phyloP scores from a whole-genome alignment of 1,140 invertebrate genomes.

The Drosophila nigromelanica region DNA sequence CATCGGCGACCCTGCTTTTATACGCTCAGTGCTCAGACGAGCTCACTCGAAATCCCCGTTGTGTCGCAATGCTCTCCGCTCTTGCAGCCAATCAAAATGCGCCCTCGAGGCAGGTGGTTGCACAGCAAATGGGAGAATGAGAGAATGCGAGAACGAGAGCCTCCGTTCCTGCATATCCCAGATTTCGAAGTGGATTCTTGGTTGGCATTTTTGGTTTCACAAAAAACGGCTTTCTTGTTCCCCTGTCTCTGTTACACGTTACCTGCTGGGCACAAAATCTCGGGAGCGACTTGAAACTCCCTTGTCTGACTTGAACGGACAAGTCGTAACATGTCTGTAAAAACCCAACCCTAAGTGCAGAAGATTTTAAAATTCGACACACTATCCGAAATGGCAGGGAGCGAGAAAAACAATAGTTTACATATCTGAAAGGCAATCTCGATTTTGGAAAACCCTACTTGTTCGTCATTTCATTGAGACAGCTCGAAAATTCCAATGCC shows the following conservation, averaged over 20 bases:
- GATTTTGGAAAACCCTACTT: constrained; percentile 66
- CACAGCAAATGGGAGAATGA: constrained; percentile 12
- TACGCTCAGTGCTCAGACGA: constrained; percentile 46
- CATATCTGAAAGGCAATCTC: constrained; percentile 65
- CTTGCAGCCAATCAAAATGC: constrained; percentile 53
- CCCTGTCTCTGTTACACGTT: constrained; percentile 19
- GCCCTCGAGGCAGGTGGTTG: constrained; percentile 70
- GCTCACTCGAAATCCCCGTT: constrained; percentile 6
- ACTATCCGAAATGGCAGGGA: constrained; percentile 56
- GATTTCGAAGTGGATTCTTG: constrained; percentile 53
- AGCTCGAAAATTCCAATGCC: constrained; percentile 36
- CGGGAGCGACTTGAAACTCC: constrained; percentile 56
- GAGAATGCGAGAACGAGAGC: constrained; percentile 9
- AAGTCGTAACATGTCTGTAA: constrained; percentile 64
- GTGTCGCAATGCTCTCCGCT: constrained; percentile 10
- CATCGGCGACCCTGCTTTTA: constrained; percentile 49
- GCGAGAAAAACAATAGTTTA: constrained; percentile 58
- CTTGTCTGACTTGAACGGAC: constrained; percentile 43
- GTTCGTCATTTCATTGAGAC: constrained; percentile 71
- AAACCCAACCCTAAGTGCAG: constrained; percentile 42
- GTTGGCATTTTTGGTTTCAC: constrained; percentile 31
- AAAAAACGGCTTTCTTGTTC: constrained; percentile 21
- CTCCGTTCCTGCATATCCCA: constrained; percentile 15
- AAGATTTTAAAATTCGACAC: constrained; percentile 76
- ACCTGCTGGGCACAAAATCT: constrained; percentile 54